phyloP scores from a whole-genome alignment of 2,113 vertebrate genomes.

The Heterocephalus glaber region DNA sequence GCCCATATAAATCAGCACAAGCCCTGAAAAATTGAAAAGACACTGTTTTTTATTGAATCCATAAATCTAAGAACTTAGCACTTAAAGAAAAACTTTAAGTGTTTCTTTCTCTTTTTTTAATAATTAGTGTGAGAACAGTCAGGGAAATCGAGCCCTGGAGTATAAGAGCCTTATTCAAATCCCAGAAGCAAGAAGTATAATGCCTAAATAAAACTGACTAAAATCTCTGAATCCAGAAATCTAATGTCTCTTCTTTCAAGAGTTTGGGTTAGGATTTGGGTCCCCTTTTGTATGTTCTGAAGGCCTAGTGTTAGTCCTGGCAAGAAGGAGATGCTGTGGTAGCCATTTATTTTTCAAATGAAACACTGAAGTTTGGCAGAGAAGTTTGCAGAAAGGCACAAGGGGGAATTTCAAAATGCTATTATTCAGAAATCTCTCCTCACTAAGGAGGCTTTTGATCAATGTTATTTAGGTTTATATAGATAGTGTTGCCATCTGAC shows the following conservation, averaged over 20 bases:
- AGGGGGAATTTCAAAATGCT: not conserved
- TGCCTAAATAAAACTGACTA: slow-evolving; percentile 53
- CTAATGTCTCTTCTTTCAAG: not conserved
- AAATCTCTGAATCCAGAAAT: not conserved
- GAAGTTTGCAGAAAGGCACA: not conserved
- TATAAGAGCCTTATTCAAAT: slow-evolving; percentile 56
- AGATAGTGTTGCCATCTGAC: not conserved
- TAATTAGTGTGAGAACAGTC: slow-evolving; percentile 64
- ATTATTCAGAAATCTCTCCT: not conserved
- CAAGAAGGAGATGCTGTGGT: not conserved
- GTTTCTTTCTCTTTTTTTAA: not conserved
- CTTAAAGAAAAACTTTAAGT: slow-evolving; percentile 70
- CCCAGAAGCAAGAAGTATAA: slow-evolving; percentile 54
- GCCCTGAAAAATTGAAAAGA: slow-evolving; percentile 78
- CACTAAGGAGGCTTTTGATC: not conserved
- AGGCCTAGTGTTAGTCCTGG: not conserved
- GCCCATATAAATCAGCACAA: slow-evolving; percentile 78
- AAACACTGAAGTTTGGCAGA: not conserved
- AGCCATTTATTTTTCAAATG: not conserved
- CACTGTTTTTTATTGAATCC: slow-evolving; percentile 79
- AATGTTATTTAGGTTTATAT: not conserved
- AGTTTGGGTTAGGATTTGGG: not conserved
- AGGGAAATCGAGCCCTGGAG: slow-evolving; percentile 22
- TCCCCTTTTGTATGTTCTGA: not conserved
- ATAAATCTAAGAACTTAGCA: slow-evolving; percentile 78